Evolutionary conservation across 2,888 invertebrate genomes (phyloP).

Genomic region (Hypomecis punctinalis): DNA sequence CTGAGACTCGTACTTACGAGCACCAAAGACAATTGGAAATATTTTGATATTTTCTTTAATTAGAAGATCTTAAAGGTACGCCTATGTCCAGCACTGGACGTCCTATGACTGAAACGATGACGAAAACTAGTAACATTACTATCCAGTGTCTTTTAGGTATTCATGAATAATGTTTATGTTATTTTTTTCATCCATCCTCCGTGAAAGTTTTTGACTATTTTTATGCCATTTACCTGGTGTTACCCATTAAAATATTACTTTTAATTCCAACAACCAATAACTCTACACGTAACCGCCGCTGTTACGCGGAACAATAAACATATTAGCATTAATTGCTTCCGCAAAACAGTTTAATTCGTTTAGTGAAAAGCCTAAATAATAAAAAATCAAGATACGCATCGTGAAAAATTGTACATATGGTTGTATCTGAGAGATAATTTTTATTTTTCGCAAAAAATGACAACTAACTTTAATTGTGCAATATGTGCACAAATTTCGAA

Average conservation of each 20-base stretch:
- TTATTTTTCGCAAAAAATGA: too few relatives aligned
- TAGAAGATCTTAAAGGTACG: too few relatives aligned
- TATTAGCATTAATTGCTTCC: conserved; percentile 32
- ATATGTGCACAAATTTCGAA: too few relatives aligned
- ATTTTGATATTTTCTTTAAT: too few relatives aligned
- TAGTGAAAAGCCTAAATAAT: conserved; percentile 27
- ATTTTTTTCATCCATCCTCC: background rate
- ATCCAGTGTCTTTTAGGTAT: too few relatives aligned
- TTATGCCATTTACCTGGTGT: background rate
- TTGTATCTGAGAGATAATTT: too few relatives aligned
- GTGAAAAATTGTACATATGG: background rate
- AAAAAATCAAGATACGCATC: conserved; percentile 8
- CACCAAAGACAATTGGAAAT: too few relatives aligned
- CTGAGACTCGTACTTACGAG: too few relatives aligned
- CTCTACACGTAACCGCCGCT: conserved; percentile 9
- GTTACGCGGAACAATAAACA: conserved; percentile 25
- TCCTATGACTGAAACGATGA: too few relatives aligned
- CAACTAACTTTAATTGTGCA: too few relatives aligned
- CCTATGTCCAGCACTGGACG: too few relatives aligned
- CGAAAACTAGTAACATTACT: too few relatives aligned
- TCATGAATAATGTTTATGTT: background rate
- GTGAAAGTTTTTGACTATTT: background rate
- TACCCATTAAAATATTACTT: background rate
- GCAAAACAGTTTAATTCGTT: conserved; percentile 41
- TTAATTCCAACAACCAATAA: conserved; percentile 15